Evolutionary conservation across 2,888 invertebrate genomes (phyloP), one percentile per base, ranked within the genome.

Genomic region (Disparrhopalites patrizii): DNA sequence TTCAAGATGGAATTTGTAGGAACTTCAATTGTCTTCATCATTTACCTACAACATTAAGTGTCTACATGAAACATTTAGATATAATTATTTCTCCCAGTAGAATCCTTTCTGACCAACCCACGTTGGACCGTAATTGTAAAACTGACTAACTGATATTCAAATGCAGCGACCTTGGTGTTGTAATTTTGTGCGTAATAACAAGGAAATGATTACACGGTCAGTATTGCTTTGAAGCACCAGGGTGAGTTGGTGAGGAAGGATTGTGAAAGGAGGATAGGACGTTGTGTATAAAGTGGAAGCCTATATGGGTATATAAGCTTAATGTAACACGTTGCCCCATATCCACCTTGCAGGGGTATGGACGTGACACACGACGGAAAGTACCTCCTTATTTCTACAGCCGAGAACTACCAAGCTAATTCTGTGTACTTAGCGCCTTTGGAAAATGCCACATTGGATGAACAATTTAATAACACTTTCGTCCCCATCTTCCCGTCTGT

Each of bases 401-500:
- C 27, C 27, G 40, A 54, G n/a, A 23, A 15, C 28, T 61, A 31
- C 25, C n/a, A 28, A 30, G 47, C 61, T 4, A 58, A 58, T 18
- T 38, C 58, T 27, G 43, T 58, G 5, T 43, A 58, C 18, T 27
- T 43, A 27, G 40, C 40, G 7, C 15, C 25, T 15, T 33, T 58
- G 23, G 47, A 47, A 28, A 18, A 25, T 13, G 15, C 40, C 27
- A 25, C 23, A n/a, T 10, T 58, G 1, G 43, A 58, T 30, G 23
- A 25, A 10, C 20, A 47, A 7, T 47, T 47, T n/a, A 47, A 58
- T 3, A 43, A 43, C 20, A 58, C 8, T 38, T 58, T 58, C 27
- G 43, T 58, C 25, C 25, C 58, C 20, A 43, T 58, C 8, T 25
- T 43, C 18, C 58, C 58, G 4, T 28, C 25, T 25, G 58, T 58